Conservation (phyloP, 1,140 invertebrate species). For the Calycopis cecrops region DNA sequence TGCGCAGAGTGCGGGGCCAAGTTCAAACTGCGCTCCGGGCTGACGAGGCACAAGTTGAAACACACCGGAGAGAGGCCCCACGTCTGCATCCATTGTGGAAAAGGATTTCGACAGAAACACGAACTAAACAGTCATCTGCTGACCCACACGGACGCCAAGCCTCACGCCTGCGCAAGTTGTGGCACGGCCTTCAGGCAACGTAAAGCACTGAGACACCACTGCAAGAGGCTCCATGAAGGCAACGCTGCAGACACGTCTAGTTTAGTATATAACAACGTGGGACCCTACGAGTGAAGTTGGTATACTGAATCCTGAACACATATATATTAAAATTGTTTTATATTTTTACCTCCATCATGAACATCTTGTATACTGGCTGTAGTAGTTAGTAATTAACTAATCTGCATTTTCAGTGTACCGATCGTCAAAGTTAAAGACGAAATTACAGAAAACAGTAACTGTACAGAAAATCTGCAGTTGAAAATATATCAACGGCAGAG, state of each 20-base stretch:
- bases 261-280: conserved; percentile 24
- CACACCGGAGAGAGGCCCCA: conserved; percentile 82
- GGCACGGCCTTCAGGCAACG: conserved; percentile 43
- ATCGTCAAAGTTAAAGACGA: too few species aligned
- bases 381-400: too few species aligned
- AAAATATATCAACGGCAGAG: background rate
- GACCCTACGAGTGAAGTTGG: conserved; percentile 23
- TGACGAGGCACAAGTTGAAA: conserved; percentile 76
- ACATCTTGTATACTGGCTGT: too few species aligned
- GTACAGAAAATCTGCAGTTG: too few species aligned
- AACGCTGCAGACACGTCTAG: conserved; percentile 12
- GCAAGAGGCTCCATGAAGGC: conserved; percentile 35
- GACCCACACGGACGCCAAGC: conserved; percentile 38
- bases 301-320: too few species aligned
- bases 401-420: too few species aligned
- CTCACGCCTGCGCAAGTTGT: conserved; percentile 39
- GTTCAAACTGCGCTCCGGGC: conserved; percentile 76
- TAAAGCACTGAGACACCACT: conserved; percentile 44
- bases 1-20: conserved; percentile 79
- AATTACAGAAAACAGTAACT: too few species aligned
- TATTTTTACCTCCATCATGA: too few species aligned
- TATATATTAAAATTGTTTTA: too few species aligned
- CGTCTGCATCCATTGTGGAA: conserved; percentile 78
- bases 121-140: conserved; percentile 77
- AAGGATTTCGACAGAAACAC: conserved; percentile 76